Evolutionary conservation across 2,113 vertebrate species (phyloP), one percentile per base, ranked within the genome.

Genomic region (Chlorodrepanis virens): DNA sequence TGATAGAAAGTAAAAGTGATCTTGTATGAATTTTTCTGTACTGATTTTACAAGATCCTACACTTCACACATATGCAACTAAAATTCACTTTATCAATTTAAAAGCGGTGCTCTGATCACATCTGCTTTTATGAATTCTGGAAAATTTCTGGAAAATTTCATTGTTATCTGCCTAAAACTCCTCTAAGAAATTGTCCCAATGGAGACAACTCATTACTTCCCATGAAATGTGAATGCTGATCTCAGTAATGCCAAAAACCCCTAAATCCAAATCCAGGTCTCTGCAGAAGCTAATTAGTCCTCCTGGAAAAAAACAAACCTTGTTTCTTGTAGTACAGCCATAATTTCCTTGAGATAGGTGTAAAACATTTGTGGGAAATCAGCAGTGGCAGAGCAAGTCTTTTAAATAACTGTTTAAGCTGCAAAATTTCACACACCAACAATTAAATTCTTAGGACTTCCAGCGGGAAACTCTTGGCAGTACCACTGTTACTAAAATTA

Each of bases 401-500:
- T 88, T 67, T 45, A 67, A 63, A 20, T 37, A 57, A 82, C 53
- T 50, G 39, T 44, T 94, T 29, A 80, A 77, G 67, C 59, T 70
- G 54, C 50, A 80, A 45, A 87, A 93, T 61, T 70, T 83, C 83
- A 50, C 63, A 89, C 44, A 56, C 12, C 80, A 86, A 54, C 52
- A 68, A 54, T 27, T 74, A 53, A 71, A 40, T 20, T 74, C 70
- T 69, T 44, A 76, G 69, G 74, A 75, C 24, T 74, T 93, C 39
- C 85, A 83, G 37, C 7, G 3, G 76, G 49, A 96, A 35, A 47
- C 42, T 88, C 71, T 81, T 69, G 47, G 85, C 82, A 93, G 78
- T 74, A 40, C 45, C 29, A 35, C 49, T 71, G 64, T 64, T 87
- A 56, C 17, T 18, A 59, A 68, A 93, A 89, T 54, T 72, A 54